Evolutionary conservation across 2,797 vertebrate genomes (phyloP).

Genomic region (Takifugu rubripes): DNA sequence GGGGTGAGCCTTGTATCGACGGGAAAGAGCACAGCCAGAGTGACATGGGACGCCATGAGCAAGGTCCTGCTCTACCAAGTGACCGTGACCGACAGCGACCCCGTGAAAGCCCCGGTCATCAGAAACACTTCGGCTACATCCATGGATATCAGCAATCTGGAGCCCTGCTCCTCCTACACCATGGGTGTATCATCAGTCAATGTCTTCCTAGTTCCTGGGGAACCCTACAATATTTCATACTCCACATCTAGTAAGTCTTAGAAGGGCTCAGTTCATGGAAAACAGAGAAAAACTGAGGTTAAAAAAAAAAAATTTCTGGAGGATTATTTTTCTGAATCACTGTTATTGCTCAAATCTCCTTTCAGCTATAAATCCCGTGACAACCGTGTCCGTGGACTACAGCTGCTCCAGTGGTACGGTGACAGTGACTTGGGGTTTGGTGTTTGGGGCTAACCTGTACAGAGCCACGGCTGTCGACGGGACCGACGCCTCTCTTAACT

Average conservation of each 20-base stretch:
- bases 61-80: slow-evolving; percentile 75
- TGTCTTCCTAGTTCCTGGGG: slow-evolving; percentile 70
- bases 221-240: slow-evolving; percentile 50
- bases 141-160: slow-evolving; percentile 60
- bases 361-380: slow-evolving; percentile 65
- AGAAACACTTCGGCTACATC: slow-evolving; percentile 33
- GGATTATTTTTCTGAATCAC: background rate
- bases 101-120: slow-evolving; percentile 14
- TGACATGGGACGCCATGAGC: slow-evolving; percentile 61
- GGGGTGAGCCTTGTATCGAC: slow-evolving; percentile 35
- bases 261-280: background rate
- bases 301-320: background rate
- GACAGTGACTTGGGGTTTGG: slow-evolving; percentile 65
- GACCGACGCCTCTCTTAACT: slow-evolving; percentile 52
- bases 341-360: background rate
- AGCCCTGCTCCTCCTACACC: slow-evolving; percentile 74
- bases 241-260: slow-evolving; percentile 71
- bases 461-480: slow-evolving; percentile 51
- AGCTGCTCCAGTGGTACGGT: slow-evolving; percentile 57
- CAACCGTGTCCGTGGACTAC: slow-evolving; percentile 57
- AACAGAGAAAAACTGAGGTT: background rate
- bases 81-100: slow-evolving; percentile 42
- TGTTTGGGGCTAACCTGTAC: slow-evolving; percentile 68
- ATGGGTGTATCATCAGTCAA: slow-evolving; percentile 76
- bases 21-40: slow-evolving; percentile 44